Percentiles rank a stretch among this genome's conserved stretches.
Conservation (phyloP, 2,888 invertebrate genomes). For the Caenorhabditis sp. region DNA sequence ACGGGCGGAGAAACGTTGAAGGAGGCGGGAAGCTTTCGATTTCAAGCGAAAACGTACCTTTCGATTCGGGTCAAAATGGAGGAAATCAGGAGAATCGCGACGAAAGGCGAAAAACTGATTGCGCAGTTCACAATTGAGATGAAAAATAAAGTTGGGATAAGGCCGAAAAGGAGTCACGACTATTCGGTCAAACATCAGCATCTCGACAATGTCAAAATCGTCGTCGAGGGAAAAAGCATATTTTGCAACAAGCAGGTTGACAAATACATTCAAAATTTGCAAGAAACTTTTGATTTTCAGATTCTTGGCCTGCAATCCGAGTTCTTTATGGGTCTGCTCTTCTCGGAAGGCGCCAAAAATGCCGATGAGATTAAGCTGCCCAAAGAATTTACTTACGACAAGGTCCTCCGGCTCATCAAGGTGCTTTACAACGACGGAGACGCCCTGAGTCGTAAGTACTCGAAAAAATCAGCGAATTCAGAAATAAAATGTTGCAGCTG, state of each 20-base stretch:
- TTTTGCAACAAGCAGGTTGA: constrained; percentile 22
- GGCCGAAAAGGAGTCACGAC: constrained; percentile 19
- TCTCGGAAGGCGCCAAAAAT: neutral
- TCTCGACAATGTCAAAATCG: constrained; percentile 4
- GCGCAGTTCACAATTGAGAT: neutral
- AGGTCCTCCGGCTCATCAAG: constrained; percentile 11
- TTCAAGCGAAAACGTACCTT: no score
- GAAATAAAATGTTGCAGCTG: constrained; percentile 12
- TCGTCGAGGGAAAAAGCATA: constrained; percentile 15
- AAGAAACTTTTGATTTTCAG: constrained; percentile 1
- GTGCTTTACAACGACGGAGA: constrained; percentile 27
- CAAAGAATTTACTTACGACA: constrained; percentile 4
- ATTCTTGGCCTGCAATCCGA: constrained; percentile 28
- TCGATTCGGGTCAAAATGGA: no score
- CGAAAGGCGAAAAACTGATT: neutral
- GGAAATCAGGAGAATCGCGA: no score
- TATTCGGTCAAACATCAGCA: neutral
- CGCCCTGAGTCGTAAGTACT: constrained; percentile 10
- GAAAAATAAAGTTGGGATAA: neutral
- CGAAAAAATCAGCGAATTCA: no score
- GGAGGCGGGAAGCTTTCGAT: neutral
- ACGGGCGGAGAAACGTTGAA: neutral
- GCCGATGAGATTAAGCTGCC: neutral
- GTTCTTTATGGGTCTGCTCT: constrained; percentile 12
- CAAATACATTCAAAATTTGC: neutral